Percentiles rank a stretch among this genome's conserved stretches.
Conservation (phyloP, 1,140 invertebrate genomes). For the Scaptomyza hsui region DNA sequence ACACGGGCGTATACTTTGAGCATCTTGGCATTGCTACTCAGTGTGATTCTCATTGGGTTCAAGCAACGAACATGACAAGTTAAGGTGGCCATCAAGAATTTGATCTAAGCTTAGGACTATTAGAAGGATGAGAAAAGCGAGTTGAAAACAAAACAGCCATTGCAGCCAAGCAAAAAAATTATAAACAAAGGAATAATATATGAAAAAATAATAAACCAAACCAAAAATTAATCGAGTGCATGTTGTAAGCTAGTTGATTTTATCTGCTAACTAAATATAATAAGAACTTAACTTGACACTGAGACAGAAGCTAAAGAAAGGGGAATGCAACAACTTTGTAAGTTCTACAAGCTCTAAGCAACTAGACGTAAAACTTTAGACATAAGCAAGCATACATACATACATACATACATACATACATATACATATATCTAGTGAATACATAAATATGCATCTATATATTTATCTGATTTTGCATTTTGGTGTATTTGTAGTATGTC, state of each 20-base stretch:
- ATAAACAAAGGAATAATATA: slow-evolving; percentile 30
- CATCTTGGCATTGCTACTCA: slow-evolving; percentile 66
- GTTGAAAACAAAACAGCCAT: slow-evolving; percentile 11
- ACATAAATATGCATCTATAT: slow-evolving; percentile 7
- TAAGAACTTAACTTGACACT: slow-evolving; percentile 14
- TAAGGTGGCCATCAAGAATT: slow-evolving; percentile 14
- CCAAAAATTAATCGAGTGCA: slow-evolving; percentile 51
- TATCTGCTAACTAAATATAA: slow-evolving; percentile 62
- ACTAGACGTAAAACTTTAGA: slow-evolving; percentile 52
- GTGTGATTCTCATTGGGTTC: slow-evolving; percentile 71
- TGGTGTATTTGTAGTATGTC: slow-evolving; percentile 29
- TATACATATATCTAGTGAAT: not conserved
- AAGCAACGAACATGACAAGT: slow-evolving; percentile 80
- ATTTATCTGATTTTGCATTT: slow-evolving; percentile 21
- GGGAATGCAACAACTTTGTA: slow-evolving; percentile 46
- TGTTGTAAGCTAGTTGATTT: slow-evolving; percentile 77
- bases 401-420: slow-evolving; percentile 22
- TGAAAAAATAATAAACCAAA: slow-evolving; percentile 18
- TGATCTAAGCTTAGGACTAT: slow-evolving; percentile 18
- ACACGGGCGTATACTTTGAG: slow-evolving; percentile 75
- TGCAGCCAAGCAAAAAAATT: slow-evolving; percentile 48
- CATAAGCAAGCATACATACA: slow-evolving; percentile 24
- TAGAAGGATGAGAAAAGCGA: slow-evolving; percentile 3
- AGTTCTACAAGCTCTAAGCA: slow-evolving; percentile 73
- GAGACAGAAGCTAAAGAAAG: slow-evolving; percentile 4